phyloP scores from a whole-genome alignment of 1,140 invertebrate genomes.

The Diorhabda elongata region DNA sequence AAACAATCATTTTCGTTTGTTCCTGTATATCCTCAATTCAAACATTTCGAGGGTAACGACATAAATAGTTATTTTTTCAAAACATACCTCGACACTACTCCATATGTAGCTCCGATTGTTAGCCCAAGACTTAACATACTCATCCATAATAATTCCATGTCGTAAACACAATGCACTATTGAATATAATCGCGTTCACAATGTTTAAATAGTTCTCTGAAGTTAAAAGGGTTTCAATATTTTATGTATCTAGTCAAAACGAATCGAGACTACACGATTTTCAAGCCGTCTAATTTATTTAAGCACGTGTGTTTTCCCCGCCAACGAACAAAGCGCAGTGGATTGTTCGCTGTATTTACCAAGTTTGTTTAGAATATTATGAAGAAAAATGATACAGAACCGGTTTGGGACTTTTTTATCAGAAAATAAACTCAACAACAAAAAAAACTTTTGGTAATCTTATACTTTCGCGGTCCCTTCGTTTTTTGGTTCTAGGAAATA shows the following conservation, averaged over 20 bases:
- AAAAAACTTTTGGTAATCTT: too few species aligned
- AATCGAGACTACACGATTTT: neutral
- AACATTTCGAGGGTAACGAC: too few species aligned
- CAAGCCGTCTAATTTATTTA: conserved; percentile 6
- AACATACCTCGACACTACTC: conserved; percentile 28
- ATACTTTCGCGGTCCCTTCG: too few species aligned
- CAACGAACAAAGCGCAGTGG: neutral
- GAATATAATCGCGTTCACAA: neutral
- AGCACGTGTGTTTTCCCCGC: conserved; percentile 1
- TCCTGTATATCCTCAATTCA: too few species aligned
- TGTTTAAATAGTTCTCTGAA: neutral
- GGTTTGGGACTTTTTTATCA: neutral
- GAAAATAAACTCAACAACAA: too few species aligned
- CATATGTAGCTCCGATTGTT: conserved; percentile 33
- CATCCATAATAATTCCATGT: conserved; percentile 36
- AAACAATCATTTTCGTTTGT: too few species aligned
- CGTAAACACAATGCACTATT: neutral
- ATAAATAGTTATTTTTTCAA: neutral
- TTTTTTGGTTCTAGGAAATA: too few species aligned
- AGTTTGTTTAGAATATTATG: neutral
- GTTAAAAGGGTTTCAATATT: neutral
- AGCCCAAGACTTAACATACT: conserved; percentile 30
- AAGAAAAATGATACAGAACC: neutral
- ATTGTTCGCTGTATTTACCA: neutral
- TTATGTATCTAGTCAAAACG: neutral